Base-by-base conservation (phyloP, 2,888 invertebrate genomes). In the Limnephilus rhombicus region DNA sequence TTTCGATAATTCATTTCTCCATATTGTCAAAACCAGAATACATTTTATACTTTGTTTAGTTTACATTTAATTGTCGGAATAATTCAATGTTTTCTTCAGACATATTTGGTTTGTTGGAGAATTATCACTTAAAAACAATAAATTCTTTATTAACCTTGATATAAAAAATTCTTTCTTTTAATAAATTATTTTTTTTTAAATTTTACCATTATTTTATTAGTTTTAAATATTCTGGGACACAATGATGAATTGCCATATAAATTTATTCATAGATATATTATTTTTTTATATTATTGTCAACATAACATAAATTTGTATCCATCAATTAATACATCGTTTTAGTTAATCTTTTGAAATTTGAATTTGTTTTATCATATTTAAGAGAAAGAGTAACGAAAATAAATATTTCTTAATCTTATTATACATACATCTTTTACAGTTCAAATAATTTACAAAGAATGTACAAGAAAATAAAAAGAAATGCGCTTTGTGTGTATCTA, bases 141-240 rank as follows among this genome's bases (percentile, higher is more conserved):
- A 68, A 68, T 24, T 18, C 24, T 68, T 49, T 68, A 68, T 68
- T 24, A 68, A 68, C 1, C 9, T n/a, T 24, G 9, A 24, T n/a
- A 68, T n/a, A 24, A 68, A 68, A 68, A 68, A 7, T 5, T 53
- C 15, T 0, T 68, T 24, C 24, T 68, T 24, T 18, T 68, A n/a
- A 24, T 7, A 68, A 68, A 68, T 68, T 68, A 68, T 9, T 68
- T 3, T 53, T 49, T 49, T 49, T 18, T 15, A 18, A 53, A 13
- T 53, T 4, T 15, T 53, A 18, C 5, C 13, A 3, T 18, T 53
- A 24, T 68, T 24, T 68, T 68, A 24, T 68, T 68, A 24, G 24
- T 68, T 68, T 68, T n/a, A 68, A 68, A 68, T 68, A 68, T 68
- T 68, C 68, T 68, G 68, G 68, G 68, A 68, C 68, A 68, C 68